Base-by-base conservation (phyloP, 1,140 invertebrate genomes). In the Antheraea mylitta region DNA sequence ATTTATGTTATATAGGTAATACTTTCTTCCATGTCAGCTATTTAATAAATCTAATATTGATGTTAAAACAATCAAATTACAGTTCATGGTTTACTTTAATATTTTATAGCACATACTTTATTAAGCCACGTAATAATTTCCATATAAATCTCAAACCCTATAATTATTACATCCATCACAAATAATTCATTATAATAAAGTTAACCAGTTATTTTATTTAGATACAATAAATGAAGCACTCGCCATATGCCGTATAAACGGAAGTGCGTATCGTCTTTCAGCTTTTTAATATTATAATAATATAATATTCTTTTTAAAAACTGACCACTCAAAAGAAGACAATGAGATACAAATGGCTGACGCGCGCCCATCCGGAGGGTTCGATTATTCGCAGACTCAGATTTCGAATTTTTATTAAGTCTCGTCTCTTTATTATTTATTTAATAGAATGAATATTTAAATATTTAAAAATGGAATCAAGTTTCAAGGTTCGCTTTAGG, bases 281-380 rank as follows among this genome's bases (percentile, higher is more conserved):
- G 83, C 74, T 80, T 74, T 91, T 88, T 85, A 87, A 85, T 91
- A 89, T 89, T 87, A 85, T 90, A 89, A 89, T 87, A 89, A 90
- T 88, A 82, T 87, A 86, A 82, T 69, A 81, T 81, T 75, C 78
- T 79, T 76, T 86, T 80, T 84, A 87, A 82, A 76, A 85, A 85
- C 79, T 91, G 89, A 88, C 86, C 89, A 86, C 74, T 83, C 78
- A 83, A 89, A 88, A 81, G 86, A 74, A 83, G 80, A 88, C 81
- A 89, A 87, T 85, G 78, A 83, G 79, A 75, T 80, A 77, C 77
- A 72, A 74, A 73, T 70, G 72, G 74, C 69, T 78, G 78, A 82
- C 80, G 80, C 71, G 66, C 58, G 77, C 74, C 80, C 83, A 80
- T 87, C 82, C 84, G 82, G 84, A 85, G 85, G 85, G 82, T 72